Evolutionary conservation across 2,888 invertebrate species (phyloP), one percentile per base, ranked within the genome.

Genomic region (Oithona nana): DNA sequence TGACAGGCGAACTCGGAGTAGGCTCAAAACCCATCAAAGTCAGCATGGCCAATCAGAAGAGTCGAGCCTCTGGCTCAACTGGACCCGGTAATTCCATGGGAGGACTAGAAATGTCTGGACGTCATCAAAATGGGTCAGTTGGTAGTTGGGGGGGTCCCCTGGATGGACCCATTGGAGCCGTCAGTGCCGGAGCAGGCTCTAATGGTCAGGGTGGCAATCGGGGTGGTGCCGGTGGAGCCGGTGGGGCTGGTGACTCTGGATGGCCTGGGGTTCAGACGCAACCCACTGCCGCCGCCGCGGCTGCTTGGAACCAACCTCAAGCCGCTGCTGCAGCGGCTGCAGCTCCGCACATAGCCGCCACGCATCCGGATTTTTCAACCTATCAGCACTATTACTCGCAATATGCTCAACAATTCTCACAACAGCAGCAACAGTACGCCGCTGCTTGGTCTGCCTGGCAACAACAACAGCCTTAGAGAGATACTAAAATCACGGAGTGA

Each of bases 11-110:
- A 56, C 22, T 56, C 4, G 72, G 73, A 2, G 69, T 76, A 50
- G 76, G 76, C 24, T 68, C 71, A 20, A 74, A 74, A 66, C 73
- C 74, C 31, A 73, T 76, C 65, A 68, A 74, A 65, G 75, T 76
- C 61, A 74, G 74, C 65, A 68, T 68, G 62, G 62, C 62, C 1
- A 62, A 62, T 28, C 57, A 63, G 59, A 57, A 59, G 52, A 59
- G 61, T 28, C 58, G 63, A 16, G 29, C 22, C n/a, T 39, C 20
- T n/a, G 30, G 22, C 8, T 24, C 20, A 16, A 28, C 24, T 26
- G 57, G 58, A 11, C 28, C 39, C n/a, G 49, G 48, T 55, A 28
- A 54, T 20, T n/a, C n/a, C n/a, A 39, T 39, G 39, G 39, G 39
- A 39, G 39, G 16, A 6, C 6, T 39, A 16, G 54, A 54, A n/a